Percentiles rank a stretch among this genome's conserved stretches.
phyloP scores from a whole-genome alignment of 1,140 invertebrate species.

The Pseudomyrmex gracilis region DNA sequence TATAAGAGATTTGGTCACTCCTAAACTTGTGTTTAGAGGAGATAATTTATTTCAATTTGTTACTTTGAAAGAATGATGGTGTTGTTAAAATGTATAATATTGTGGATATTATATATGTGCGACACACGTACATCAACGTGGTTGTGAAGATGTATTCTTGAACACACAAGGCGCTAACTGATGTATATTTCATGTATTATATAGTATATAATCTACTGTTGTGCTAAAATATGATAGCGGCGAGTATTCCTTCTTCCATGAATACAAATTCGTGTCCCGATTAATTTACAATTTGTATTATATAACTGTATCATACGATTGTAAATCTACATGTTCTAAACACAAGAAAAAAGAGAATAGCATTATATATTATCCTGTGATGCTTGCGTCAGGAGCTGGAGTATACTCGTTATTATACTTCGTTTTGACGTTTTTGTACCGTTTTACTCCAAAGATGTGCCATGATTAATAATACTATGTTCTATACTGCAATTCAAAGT shows the following conservation, averaged over 20 bases:
- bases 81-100: constrained; percentile 45
- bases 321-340: constrained; percentile 15
- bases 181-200: constrained; percentile 67
- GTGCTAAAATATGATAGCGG: constrained; percentile 31
- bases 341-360: neutral
- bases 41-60: constrained; percentile 53
- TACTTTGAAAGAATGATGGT: constrained; percentile 17
- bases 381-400: neutral
- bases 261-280: constrained; percentile 18
- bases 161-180: constrained; percentile 44
- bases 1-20: constrained; percentile 24
- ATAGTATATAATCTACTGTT: constrained; percentile 54
- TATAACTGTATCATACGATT: constrained; percentile 40
- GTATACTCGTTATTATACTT: constrained; percentile 20
- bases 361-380: neutral
- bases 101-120: neutral
- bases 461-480: constrained; percentile 49
- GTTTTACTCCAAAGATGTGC: constrained; percentile 57
- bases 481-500: constrained; percentile 21
- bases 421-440: constrained; percentile 45
- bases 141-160: constrained; percentile 64
- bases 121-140: constrained; percentile 59
- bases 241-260: constrained; percentile 41
- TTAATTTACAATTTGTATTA: constrained; percentile 37
- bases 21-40: constrained; percentile 65